Conservation (phyloP, 2,888 invertebrate genomes). For the Drosophila demipolita region DNA sequence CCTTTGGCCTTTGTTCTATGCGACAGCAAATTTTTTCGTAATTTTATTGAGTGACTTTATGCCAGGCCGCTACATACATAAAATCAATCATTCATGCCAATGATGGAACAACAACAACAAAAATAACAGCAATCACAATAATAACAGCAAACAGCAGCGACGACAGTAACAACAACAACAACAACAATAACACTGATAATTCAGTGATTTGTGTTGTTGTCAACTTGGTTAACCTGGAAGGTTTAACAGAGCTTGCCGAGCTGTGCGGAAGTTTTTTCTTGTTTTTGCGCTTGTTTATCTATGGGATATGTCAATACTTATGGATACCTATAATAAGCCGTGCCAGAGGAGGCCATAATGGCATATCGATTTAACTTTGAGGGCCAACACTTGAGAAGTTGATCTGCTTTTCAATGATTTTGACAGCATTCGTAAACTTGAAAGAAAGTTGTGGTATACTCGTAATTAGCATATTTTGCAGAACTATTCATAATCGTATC, state of each 20-base stretch:
- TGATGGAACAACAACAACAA: slow-evolving; percentile 31
- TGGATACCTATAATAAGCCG: slow-evolving; percentile 38
- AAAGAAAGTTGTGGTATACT: slow-evolving; percentile 41
- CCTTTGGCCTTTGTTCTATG: slow-evolving; percentile 69
- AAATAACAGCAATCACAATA: slow-evolving; percentile 25
- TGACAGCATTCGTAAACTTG: slow-evolving; percentile 8
- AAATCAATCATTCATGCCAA: slow-evolving; percentile 73
- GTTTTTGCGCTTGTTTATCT: slow-evolving; percentile 70
- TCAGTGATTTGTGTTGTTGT: slow-evolving; percentile 50
- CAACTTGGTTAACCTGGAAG: slow-evolving; percentile 56
- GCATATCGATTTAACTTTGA: slow-evolving; percentile 54
- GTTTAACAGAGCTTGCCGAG: slow-evolving; percentile 51
- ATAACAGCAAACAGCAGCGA: slow-evolving; percentile 6
- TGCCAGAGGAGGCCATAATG: slow-evolving; percentile 52
- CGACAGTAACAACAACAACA: slow-evolving; percentile 11
- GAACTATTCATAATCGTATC: slow-evolving; percentile 24
- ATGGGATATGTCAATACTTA: slow-evolving; percentile 66
- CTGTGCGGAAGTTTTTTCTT: slow-evolving; percentile 67
- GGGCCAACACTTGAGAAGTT: slow-evolving; percentile 29
- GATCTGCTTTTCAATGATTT: slow-evolving; percentile 29
- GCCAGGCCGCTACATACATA: slow-evolving; percentile 73
- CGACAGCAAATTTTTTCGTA: slow-evolving; percentile 73
- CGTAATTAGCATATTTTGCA: slow-evolving; percentile 37
- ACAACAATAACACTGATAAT: slow-evolving; percentile 46
- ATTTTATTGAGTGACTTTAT: slow-evolving; percentile 79